Evolutionary conservation across 2,888 invertebrate genomes (phyloP), one percentile per base, ranked within the genome.

Genomic region (Pachymerium ferrugineum): DNA sequence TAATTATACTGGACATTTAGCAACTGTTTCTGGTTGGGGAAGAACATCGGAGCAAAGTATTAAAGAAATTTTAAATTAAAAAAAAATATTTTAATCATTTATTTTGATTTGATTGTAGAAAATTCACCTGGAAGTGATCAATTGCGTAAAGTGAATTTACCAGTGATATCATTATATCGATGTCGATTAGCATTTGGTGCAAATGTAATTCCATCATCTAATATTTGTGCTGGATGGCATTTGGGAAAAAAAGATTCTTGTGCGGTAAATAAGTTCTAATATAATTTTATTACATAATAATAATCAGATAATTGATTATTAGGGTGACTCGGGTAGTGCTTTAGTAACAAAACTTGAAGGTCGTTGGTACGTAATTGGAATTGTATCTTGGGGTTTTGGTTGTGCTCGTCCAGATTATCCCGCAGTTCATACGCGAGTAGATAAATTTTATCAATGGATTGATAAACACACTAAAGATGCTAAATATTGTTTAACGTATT

Each of bases 341-440:
- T 78, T 78, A 54, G 75, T 77, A 6, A 77, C 77, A 42, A 70
- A 76, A 3, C 30, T 19, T 25, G 4, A 68, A 30, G 29, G 29
- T 5, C 68, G 77, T 14, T 79, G 79, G 79, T 77, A 77, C 33
- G 67, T 79, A 10, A 25, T 78, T 0, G 79, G 79, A 5, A 73
- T 79, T 8, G 79, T 79, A 25, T 78, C 78, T 4, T 79, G 79
- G 79, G 79, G 79, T 6, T 78, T 78, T 73, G 79, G 79, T 8
- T 79, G 79, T 68, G 79, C 78, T 28, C 77, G 78, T 10, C 29
- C 68, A 6, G 14, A 25, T 5, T 68, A 28, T 25, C 68, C 68
- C 3, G 68, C 22, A 1, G 29, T 30, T 8, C 28, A 68, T 28
- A 68, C 68, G 1, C 68, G 68, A 2, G 68, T 68, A 5, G 68